Conservation (phyloP, 2,888 invertebrate species). For the Dicycla oo region DNA sequence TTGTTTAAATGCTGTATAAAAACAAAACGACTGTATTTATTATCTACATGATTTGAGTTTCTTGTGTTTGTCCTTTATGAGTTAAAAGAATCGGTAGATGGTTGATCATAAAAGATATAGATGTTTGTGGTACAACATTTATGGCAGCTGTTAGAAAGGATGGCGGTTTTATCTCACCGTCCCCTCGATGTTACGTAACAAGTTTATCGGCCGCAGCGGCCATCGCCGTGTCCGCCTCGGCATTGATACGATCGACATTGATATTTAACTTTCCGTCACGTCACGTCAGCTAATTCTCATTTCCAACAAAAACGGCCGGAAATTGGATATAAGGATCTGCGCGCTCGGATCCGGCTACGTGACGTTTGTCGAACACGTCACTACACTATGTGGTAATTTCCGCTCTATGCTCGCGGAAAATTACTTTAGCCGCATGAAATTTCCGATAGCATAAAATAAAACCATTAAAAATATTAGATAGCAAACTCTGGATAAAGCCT, state of each 20-base stretch:
- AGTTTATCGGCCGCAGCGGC: constrained; percentile 58
- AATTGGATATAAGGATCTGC: constrained; percentile 90
- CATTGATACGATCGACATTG: constrained; percentile 79
- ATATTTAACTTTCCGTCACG: constrained; percentile 87
- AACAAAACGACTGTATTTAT: constrained; percentile 60
- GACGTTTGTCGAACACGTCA: constrained; percentile 90
- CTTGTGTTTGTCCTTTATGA: constrained; percentile 58
- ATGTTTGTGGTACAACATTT: constrained; percentile 62
- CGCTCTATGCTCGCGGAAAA: constrained; percentile 88
- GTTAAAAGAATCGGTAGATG: constrained; percentile 49
- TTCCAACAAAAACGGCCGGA: constrained; percentile 90
- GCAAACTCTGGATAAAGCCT: constrained; percentile 63
- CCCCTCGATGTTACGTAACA: constrained; percentile 56
- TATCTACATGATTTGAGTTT: constrained; percentile 40
- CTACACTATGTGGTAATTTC: constrained; percentile 90
- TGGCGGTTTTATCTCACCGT: constrained; percentile 52
- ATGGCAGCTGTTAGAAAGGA: constrained; percentile 54
- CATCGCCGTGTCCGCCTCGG: constrained; percentile 56
- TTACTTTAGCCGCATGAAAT: constrained; percentile 90
- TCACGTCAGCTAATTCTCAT: constrained; percentile 89
- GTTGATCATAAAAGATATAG: constrained; percentile 59
- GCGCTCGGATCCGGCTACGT: constrained; percentile 88
- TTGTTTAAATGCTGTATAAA: constrained; percentile 56
- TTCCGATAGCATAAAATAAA: constrained; percentile 87
- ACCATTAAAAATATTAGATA: constrained; percentile 80